Percentiles rank a stretch among this genome's conserved stretches.
phyloP scores from a whole-genome alignment of 2,797 vertebrate species.

The Erithacus rubecula region DNA sequence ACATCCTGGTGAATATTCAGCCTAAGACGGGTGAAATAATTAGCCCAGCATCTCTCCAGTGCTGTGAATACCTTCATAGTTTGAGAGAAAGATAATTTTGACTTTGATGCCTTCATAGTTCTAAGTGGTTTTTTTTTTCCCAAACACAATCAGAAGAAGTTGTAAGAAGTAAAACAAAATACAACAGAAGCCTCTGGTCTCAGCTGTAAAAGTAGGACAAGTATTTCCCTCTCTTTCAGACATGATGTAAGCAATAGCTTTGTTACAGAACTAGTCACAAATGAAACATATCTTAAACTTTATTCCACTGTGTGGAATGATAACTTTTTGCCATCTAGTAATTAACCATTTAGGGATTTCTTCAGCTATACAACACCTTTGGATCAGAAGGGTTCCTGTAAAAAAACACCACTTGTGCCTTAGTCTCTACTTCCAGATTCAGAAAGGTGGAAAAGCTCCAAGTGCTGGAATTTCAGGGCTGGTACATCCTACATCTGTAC shows the following conservation, averaged over 20 bases:
- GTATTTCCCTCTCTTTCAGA: not conserved
- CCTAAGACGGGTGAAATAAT: not conserved
- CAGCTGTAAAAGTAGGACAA: not conserved
- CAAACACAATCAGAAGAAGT: not conserved
- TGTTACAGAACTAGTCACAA: not conserved
- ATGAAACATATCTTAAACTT: not conserved
- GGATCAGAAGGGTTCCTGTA: not conserved
- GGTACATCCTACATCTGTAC: not conserved
- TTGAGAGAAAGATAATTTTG: not conserved
- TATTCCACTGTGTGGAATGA: not conserved
- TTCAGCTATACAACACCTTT: not conserved
- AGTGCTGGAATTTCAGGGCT: not conserved
- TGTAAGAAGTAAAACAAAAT: not conserved
- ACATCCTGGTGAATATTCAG: not conserved
- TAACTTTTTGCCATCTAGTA: not conserved
- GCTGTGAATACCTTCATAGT: not conserved
- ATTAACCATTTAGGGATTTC: not conserved
- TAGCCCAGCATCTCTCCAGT: not conserved
- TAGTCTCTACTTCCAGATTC: not conserved
- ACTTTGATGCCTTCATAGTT: not conserved
- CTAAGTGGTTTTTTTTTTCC: not conserved
- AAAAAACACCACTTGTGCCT: not conserved
- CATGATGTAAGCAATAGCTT: not conserved
- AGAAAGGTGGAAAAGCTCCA: not conserved
- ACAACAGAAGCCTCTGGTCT: not conserved